phyloP scores from a whole-genome alignment of 2,113 vertebrate genomes.

The Mandrillus leucophaeus region DNA sequence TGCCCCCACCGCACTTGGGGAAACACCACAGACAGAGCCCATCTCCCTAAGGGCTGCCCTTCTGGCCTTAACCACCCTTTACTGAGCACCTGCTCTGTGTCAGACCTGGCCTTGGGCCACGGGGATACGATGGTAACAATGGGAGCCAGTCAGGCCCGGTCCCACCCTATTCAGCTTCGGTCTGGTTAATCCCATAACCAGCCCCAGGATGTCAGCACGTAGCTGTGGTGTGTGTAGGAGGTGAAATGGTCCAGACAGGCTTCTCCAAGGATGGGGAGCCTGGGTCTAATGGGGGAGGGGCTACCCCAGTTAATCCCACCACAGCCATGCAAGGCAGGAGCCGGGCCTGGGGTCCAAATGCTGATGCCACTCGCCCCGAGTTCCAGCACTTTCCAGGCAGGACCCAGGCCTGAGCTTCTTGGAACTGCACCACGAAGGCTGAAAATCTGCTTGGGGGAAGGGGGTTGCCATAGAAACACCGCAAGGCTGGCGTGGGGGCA shows the following conservation, averaged over 20 bases:
- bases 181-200: fast-evolving
- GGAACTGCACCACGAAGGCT: background rate
- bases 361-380: fast-evolving
- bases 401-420: background rate
- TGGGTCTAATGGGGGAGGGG: background rate
- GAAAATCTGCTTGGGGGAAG: background rate
- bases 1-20: fast-evolving
- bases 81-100: fast-evolving
- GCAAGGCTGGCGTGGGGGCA: no score
- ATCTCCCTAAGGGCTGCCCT: fast-evolving
- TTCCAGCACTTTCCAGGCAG: background rate
- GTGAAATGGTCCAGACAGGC: background rate
- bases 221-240: fast-evolving
- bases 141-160: background rate
- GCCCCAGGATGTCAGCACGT: fast-evolving
- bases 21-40: background rate
- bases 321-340: fast-evolving
- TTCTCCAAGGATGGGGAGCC: fast-evolving
- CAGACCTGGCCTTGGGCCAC: background rate
- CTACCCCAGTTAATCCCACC: background rate
- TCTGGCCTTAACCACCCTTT: background rate
- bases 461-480: background rate
- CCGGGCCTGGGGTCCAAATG: background rate
- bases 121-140: fast-evolving
- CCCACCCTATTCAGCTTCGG: fast-evolving